Conservation (phyloP, 2,888 invertebrate genomes). For the Cosmopolites sordidus region DNA sequence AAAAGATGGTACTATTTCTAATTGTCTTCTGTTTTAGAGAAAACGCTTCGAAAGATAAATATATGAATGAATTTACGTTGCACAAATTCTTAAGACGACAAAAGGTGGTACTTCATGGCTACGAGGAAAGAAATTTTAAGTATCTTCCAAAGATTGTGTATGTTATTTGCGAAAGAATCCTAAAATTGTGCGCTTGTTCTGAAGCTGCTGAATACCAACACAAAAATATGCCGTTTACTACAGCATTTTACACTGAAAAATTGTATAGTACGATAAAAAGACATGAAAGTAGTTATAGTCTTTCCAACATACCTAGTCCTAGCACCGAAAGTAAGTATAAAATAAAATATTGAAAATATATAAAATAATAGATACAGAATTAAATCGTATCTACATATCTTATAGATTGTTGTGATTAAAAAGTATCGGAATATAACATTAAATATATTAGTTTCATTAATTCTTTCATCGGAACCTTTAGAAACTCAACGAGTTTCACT, state of each 20-base stretch:
- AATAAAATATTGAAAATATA: background rate
- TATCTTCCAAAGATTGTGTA: slow-evolving; percentile 80
- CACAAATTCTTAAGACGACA: slow-evolving; percentile 68
- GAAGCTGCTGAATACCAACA: slow-evolving; percentile 55
- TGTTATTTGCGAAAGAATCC: slow-evolving; percentile 70
- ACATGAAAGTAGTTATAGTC: slow-evolving; percentile 42
- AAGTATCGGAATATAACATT: too few relatives aligned
- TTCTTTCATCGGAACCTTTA: too few relatives aligned
- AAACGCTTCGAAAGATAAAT: slow-evolving; percentile 47
- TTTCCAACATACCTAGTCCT: slow-evolving; percentile 38
- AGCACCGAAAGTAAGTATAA: slow-evolving; percentile 39
- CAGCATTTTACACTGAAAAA: slow-evolving; percentile 52
- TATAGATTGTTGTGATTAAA: too few relatives aligned
- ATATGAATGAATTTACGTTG: slow-evolving; percentile 61
- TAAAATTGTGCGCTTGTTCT: slow-evolving; percentile 64
- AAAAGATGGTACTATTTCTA: too few relatives aligned
- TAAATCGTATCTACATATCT: too few relatives aligned
- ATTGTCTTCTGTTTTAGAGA: slow-evolving; percentile 44
- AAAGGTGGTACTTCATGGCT: slow-evolving; percentile 68
- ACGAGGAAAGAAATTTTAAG: slow-evolving; percentile 70
- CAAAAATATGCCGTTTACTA: slow-evolving; percentile 56
- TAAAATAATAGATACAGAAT: background rate
- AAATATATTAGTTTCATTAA: too few relatives aligned
- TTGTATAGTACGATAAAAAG: slow-evolving; percentile 36
- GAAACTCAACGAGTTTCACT: too few relatives aligned